Evolutionary conservation across 92 coral and sea anemone genomes (phyloP).

Genomic region (Plumapathes pennacea): DNA sequence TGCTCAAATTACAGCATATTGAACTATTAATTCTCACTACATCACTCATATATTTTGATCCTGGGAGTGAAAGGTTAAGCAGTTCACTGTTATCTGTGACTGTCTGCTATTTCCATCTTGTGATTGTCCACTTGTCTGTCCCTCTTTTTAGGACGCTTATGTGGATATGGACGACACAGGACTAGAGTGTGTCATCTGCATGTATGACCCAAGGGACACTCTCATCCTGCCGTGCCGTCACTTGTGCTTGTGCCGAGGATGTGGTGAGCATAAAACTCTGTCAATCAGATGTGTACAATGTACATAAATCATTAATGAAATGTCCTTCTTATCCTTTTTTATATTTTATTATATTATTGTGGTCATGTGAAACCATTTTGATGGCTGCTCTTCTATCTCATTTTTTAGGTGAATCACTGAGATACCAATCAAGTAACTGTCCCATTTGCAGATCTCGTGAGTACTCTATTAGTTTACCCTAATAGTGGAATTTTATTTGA

Average conservation of each 20-base stretch:
- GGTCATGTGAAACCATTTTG: neutral
- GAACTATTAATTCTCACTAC: no score
- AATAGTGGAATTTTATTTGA: no score
- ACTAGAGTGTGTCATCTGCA: constrained; percentile 93
- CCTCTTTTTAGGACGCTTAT: constrained; percentile 46
- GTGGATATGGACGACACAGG: constrained; percentile 80
- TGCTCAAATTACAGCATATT: no score
- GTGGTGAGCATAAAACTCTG: constrained; percentile 62
- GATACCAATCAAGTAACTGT: constrained; percentile 88
- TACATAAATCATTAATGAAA: neutral
- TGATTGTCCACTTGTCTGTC: neutral
- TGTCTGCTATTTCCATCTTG: neutral
- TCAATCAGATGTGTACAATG: neutral
- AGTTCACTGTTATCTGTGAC: neutral
- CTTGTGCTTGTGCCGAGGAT: constrained; percentile 87
- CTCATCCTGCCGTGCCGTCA: constrained; percentile 96
- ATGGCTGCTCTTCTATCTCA: neutral
- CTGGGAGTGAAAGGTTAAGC: neutral
- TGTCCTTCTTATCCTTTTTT: neutral
- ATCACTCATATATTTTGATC: neutral
- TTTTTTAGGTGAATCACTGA: constrained; percentile 81
- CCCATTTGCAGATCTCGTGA: constrained; percentile 98
- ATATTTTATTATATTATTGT: neutral
- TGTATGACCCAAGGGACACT: constrained; percentile 90
- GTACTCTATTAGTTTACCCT: no score